Base-by-base conservation (phyloP, 2,888 invertebrate species). In the Xanthia togata region DNA sequence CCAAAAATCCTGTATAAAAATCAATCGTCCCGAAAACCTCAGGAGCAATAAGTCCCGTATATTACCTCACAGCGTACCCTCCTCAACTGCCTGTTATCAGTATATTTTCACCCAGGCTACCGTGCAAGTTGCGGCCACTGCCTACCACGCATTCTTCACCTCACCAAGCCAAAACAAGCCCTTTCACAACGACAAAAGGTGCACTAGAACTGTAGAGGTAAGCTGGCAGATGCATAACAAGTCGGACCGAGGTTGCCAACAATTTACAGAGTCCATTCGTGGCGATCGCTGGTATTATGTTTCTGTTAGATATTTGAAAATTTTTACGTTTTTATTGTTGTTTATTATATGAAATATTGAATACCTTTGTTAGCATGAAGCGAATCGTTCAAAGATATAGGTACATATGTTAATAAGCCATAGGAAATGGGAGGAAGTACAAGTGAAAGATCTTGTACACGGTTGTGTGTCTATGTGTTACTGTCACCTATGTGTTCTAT, bases 181-280 rank as follows among this genome's bases (percentile, higher is more conserved):
- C 35, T 83, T 55, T 69, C n/a, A 23, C 60, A 71, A 70, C 1
- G n/a, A 2, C 9, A 73, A 76, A 88, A 77, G 75, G 73, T 81
- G 12, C 55, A 55, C n/a, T 0, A 8, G 17, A 71, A 47, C 62
- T 72, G 86, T 59, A 76, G 2, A 35, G 6, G 31, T 74, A 89
- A 79, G 64, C 84, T 85, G 79, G 89, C 76, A 73, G 76, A 84
- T 86, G 86, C 87, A 85, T 90, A 91, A 89, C 90, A 90, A 91
- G 89, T 92, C 88, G 85, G 84, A 82, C 85, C 85, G 87, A 87
- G 89, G 85, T 88, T 88, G 78, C 79, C 86, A 90, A 90, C 90
- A 89, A 90, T 90, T 90, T 89, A 89, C 89, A 79, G 90, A 89
- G 90, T 90, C 89, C 88, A 87, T 90, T 90, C 89, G 90, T 89